These are phyloP conservation scores for Parnassius orleans DNA, from an alignment of 2,888 invertebrate genomes.

Conservation along the genomic window DNA sequence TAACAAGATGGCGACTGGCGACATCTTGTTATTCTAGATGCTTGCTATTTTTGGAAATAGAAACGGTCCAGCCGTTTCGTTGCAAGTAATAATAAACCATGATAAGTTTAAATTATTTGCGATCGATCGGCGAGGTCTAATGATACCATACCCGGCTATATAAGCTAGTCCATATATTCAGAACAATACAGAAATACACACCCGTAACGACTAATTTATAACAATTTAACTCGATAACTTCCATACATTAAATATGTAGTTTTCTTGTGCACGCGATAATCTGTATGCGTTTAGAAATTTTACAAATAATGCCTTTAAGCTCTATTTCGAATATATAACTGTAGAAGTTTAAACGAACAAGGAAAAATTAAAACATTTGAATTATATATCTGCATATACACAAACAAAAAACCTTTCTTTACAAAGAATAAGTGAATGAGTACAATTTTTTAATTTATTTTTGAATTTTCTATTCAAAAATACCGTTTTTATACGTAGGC, in stretches of 20 bases:
- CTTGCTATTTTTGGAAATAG: not conserved
- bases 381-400: not conserved
- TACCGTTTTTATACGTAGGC: constrained; percentile 23
- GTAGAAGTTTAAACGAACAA: not conserved
- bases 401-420: constrained; percentile 21
- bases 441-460: constrained; percentile 14
- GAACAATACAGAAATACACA: constrained; percentile 60
- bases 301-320: not conserved
- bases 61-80: constrained; percentile 11
- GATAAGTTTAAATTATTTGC: not conserved
- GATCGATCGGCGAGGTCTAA: not conserved
- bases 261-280: constrained; percentile 27
- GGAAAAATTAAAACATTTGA: no score
- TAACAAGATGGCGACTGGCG: constrained; percentile 1
- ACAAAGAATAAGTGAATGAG: constrained; percentile 28
- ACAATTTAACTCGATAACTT: constrained; percentile 63
- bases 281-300: not conserved
- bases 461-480: constrained; percentile 25
- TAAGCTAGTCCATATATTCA: constrained; percentile 57
- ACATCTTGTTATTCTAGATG: not conserved
- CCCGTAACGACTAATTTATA: constrained; percentile 61
- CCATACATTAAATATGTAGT: constrained; percentile 44
- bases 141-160: constrained; percentile 3
- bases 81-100: not conserved
- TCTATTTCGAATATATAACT: not conserved